phyloP scores from a whole-genome alignment of 1,140 invertebrate species.

The Pseudomyrmex cubaensis region DNA sequence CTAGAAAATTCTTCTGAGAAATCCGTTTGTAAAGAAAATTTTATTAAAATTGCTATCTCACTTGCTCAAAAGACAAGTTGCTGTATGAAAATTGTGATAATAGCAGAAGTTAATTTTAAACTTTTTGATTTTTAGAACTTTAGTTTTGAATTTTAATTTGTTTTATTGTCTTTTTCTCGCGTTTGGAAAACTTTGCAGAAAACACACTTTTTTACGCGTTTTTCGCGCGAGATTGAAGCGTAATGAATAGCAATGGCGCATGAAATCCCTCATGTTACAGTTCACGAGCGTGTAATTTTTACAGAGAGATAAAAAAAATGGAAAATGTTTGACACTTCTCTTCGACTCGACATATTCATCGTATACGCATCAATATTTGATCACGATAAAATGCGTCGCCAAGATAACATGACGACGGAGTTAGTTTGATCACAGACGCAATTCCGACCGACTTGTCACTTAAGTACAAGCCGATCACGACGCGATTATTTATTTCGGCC shows the following conservation, averaged over 20 bases:
- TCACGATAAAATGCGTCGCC: slow-evolving; percentile 60
- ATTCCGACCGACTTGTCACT: slow-evolving; percentile 11
- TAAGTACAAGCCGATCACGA: slow-evolving; percentile 4
- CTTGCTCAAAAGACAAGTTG: not conserved
- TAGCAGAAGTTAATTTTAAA: too few species aligned
- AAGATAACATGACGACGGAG: slow-evolving; percentile 59
- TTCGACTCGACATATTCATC: slow-evolving; percentile 5
- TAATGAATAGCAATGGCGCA: too few species aligned
- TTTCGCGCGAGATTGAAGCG: too few species aligned
- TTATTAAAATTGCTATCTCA: not conserved
- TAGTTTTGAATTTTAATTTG: not conserved
- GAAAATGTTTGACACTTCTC: slow-evolving; percentile 17
- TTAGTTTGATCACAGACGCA: slow-evolving; percentile 42
- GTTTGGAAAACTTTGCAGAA: too few species aligned
- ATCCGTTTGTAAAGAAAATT: not conserved
- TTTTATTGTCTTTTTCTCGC: too few species aligned
- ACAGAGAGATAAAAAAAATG: not conserved
- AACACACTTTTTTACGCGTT: too few species aligned
- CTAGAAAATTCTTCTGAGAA: not conserved
- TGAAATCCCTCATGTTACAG: not conserved
- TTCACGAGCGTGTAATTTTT: slow-evolving; percentile 18
- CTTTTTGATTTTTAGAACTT: not conserved
- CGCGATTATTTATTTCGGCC: slow-evolving; percentile 6
- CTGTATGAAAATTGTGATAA: not conserved
- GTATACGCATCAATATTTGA: slow-evolving; percentile 67